phyloP scores from a whole-genome alignment of 1,140 invertebrate genomes.

The Teleopsis dalmanni region DNA sequence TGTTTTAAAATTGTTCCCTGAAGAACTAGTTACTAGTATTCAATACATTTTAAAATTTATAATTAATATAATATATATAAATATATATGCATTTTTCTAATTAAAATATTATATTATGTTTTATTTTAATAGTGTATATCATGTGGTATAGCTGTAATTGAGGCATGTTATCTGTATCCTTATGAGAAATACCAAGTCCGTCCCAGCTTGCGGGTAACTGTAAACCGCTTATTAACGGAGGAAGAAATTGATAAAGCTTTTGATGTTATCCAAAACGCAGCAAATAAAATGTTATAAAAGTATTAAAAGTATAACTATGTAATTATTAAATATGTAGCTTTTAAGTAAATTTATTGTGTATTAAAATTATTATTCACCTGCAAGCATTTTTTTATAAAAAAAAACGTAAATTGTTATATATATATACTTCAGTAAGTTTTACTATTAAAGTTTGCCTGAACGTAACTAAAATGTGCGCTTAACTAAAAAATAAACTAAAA shows the following conservation, averaged over 20 bases:
- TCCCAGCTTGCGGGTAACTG: conserved; percentile 57
- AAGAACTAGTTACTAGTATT: no score
- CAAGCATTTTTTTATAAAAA: not conserved
- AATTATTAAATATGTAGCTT: not conserved
- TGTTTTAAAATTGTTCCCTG: no score
- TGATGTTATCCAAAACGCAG: conserved; percentile 25
- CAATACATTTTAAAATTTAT: not conserved
- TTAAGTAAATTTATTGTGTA: not conserved
- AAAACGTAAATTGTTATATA: not conserved
- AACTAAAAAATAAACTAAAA: no score
- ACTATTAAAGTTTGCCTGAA: not conserved
- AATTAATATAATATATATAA: not conserved
- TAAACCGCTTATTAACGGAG: conserved; percentile 52
- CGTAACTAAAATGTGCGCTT: not conserved
- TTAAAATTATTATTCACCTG: no score
- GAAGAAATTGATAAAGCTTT: conserved; percentile 46
- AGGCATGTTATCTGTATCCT: conserved; percentile 56
- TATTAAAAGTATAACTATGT: not conserved
- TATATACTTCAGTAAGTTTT: not conserved
- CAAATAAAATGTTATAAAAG: conserved; percentile 9
- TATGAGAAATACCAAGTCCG: conserved; percentile 54
- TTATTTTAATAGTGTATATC: conserved; percentile 48
- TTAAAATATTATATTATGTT: not conserved
- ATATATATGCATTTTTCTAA: not conserved
- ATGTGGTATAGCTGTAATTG: conserved; percentile 54